These are phyloP conservation scores for Turritopsis rubra DNA, from an alignment of 30 jellyfish, hydroid and myxozoan species.

Conservation along the genomic window DNA sequence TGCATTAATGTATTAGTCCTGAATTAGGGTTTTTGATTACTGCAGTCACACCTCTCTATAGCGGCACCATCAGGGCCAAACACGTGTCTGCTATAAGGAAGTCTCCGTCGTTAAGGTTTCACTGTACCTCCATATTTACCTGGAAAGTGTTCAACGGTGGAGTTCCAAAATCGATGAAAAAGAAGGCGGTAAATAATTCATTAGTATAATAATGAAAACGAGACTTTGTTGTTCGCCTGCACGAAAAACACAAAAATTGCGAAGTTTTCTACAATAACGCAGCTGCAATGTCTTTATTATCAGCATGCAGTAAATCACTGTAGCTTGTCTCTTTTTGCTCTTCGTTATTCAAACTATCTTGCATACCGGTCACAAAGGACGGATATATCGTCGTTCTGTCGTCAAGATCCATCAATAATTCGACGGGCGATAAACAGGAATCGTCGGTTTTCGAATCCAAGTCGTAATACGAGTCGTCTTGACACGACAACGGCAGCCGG, in stretches of 20 bases:
- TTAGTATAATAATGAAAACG: background rate
- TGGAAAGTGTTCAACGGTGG: too few relatives aligned
- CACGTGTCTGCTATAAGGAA: too few relatives aligned
- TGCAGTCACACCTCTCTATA: too few relatives aligned
- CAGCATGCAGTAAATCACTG: slow-evolving; percentile 4
- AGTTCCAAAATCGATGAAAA: background rate
- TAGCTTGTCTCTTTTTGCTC: background rate
- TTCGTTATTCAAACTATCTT: background rate
- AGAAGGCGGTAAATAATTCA: background rate
- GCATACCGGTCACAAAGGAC: slow-evolving; percentile 6
- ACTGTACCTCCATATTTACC: too few relatives aligned
- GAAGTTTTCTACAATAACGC: slow-evolving; percentile 1
- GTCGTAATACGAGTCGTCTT: background rate
- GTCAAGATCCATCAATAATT: background rate
- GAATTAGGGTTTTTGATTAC: too few relatives aligned
- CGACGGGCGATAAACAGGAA: background rate
- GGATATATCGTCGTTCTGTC: slow-evolving; percentile 9
- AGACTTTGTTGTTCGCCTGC: background rate
- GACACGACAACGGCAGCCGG: background rate
- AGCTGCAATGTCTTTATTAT: slow-evolving; percentile 6
- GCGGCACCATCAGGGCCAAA: too few relatives aligned
- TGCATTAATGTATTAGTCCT: too few relatives aligned
- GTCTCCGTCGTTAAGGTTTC: too few relatives aligned
- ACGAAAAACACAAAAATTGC: background rate
- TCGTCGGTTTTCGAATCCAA: background rate